phyloP scores from a whole-genome alignment of 2,113 vertebrate species.

The Rhipidura dahli region DNA sequence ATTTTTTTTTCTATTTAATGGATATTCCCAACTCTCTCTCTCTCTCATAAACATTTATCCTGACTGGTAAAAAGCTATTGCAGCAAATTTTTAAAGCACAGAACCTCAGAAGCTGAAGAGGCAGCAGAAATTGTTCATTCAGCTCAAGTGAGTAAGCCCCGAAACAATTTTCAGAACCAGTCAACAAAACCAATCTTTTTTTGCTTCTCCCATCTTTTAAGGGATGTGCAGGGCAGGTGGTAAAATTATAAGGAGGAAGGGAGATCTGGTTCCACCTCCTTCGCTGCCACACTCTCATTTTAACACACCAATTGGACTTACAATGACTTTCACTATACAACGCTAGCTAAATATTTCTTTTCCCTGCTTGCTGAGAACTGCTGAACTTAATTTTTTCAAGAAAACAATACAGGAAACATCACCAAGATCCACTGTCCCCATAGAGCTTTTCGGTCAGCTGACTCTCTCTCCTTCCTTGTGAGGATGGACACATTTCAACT shows the following conservation, averaged over 20 bases:
- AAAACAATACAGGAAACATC: not conserved
- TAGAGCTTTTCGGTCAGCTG: not conserved
- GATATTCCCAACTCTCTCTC: not conserved
- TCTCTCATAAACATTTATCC: not conserved
- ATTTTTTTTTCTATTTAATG: not conserved
- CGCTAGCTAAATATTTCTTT: not conserved
- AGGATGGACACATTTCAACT: not conserved
- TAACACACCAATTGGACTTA: not conserved
- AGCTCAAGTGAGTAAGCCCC: not conserved
- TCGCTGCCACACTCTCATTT: not conserved
- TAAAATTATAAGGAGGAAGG: not conserved
- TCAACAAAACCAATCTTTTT: not conserved
- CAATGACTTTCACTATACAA: not conserved
- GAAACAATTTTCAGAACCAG: not conserved
- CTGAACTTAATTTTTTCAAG: not conserved
- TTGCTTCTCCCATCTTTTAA: not conserved
- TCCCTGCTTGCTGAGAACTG: not conserved
- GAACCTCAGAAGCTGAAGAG: not conserved
- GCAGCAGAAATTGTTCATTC: not conserved
- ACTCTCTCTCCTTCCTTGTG: fast-evolving
- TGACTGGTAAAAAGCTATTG: not conserved
- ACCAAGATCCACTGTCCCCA: not conserved
- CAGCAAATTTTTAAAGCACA: not conserved
- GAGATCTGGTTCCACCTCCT: not conserved
- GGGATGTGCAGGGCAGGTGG: not conserved